Evolutionary conservation across 2,888 invertebrate genomes (phyloP).

Genomic region (Rotaria macrura): DNA sequence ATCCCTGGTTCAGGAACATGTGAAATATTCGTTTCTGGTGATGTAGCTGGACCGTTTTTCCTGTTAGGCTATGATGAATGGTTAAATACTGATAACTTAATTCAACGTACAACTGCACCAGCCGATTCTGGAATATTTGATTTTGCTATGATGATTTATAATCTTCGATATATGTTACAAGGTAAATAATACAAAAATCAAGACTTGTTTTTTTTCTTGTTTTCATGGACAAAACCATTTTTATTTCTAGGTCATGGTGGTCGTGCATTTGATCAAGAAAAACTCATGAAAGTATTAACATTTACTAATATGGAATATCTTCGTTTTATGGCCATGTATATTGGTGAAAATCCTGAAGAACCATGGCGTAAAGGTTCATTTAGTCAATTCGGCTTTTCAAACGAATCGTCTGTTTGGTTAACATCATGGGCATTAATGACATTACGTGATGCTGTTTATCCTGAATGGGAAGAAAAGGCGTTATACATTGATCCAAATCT

Average conservation of each 20-base stretch:
- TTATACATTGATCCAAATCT: slow-evolving; percentile 80
- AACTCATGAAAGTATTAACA: slow-evolving; percentile 14
- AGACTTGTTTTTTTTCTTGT: not conserved
- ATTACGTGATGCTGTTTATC: slow-evolving; percentile 80
- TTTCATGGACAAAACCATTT: not conserved
- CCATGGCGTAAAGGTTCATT: slow-evolving; percentile 52
- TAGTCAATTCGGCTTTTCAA: not conserved
- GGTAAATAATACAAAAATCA: not conserved
- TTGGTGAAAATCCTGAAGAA: not conserved
- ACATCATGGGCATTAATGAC: slow-evolving; percentile 79
- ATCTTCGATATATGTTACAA: slow-evolving; percentile 74
- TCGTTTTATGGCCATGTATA: not conserved
- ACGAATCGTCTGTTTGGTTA: slow-evolving; percentile 55
- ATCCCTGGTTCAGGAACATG: slow-evolving; percentile 80
- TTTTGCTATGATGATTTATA: slow-evolving; percentile 83
- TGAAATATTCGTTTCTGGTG: slow-evolving; percentile 52
- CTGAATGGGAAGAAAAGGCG: slow-evolving; percentile 81
- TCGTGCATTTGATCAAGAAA: slow-evolving; percentile 10
- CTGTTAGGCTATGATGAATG: slow-evolving; percentile 33
- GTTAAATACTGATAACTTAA: slow-evolving; percentile 21
- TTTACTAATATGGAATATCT: slow-evolving; percentile 20
- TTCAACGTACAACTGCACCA: slow-evolving; percentile 41
- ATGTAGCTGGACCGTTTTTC: slow-evolving; percentile 54
- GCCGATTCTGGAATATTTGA: slow-evolving; percentile 92
- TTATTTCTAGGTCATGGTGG: not conserved